Evolutionary conservation across 2,113 vertebrate genomes (phyloP), one percentile per base, ranked within the genome.

Genomic region (Cyanistes caeruleus): DNA sequence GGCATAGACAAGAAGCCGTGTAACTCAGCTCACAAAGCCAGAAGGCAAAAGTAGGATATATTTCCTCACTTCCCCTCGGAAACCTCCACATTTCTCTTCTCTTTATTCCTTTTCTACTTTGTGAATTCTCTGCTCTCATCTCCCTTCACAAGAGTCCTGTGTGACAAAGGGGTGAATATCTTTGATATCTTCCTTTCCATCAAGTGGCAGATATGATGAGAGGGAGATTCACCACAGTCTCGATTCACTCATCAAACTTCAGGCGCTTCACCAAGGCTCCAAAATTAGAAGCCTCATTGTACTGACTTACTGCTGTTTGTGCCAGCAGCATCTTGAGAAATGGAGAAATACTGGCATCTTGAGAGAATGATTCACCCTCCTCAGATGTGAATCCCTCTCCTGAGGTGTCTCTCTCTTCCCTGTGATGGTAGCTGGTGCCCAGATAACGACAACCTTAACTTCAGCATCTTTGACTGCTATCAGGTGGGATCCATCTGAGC

Each of bases 231-330:
- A 55, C 59, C 79, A 52, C 89, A 59, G 88, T 92, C 86, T 81
- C 53, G 10, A 84, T 77, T 91, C 89, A 64, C 80, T 79, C 93
- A 91, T 96, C 93, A 93, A 92, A 93, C 83, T 95, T 89, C 55
- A 95, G 90, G 76, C 95, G 3, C 81, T 90, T 84, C 91, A 97
- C 89, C 86, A 68, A 92, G 80, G 80, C 56, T 96, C 93, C 89
- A 91, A 96, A 97, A 92, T 97, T 96, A 97, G 96, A 96, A 96
- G 52, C 76, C 80, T 95, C 93, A 95, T 97, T 96, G 94, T 97
- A 95, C 92, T 56, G 88, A 93, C 95, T 97, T 97, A 92, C 93
- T 91, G 94, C 93, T 96, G 94, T 97, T 97, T 97, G 94, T 96
- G 95, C 96, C 96, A 96, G 92, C 91, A 96, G 86, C 93, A 90